These are phyloP conservation scores for Diarsia brunnea DNA, from an alignment of 2,888 invertebrate genomes.

Conservation along the genomic window DNA sequence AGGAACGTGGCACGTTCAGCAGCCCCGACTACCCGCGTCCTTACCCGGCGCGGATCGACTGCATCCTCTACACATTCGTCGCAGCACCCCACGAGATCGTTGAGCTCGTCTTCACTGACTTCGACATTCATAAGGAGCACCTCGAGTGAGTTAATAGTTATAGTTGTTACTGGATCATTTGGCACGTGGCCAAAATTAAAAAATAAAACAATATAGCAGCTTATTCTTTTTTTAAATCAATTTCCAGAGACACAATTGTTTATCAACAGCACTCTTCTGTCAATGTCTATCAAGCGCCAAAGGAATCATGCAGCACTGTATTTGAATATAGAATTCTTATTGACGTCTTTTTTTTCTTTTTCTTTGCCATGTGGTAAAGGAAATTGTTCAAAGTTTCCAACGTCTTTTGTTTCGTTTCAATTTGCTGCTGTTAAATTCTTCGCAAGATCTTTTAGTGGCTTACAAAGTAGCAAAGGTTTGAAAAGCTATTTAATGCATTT, in stretches of 20 bases:
- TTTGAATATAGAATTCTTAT: constrained; percentile 10
- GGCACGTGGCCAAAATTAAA: too few species aligned
- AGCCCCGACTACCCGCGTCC: constrained; percentile 96
- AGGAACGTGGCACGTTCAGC: constrained; percentile 95
- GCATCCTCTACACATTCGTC: constrained; percentile 96
- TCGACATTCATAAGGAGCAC: constrained; percentile 93
- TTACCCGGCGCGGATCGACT: constrained; percentile 94
- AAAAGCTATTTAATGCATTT: constrained; percentile 40
- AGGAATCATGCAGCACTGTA: constrained; percentile 1
- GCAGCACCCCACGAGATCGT: constrained; percentile 95
- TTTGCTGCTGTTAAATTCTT: constrained; percentile 41
- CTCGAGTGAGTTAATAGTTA: constrained; percentile 91
- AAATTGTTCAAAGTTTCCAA: constrained; percentile 34
- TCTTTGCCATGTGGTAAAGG: not conserved
- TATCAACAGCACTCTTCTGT: not conserved
- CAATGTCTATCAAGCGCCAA: not conserved
- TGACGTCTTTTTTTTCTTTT: not conserved
- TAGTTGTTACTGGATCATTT: not conserved
- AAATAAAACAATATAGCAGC: too few species aligned
- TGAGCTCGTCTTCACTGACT: constrained; percentile 95
- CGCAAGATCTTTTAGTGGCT: constrained; percentile 54
- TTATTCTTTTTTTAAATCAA: not conserved
- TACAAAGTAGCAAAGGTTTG: constrained; percentile 29
- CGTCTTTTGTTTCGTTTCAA: constrained; percentile 39
- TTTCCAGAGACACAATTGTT: not conserved